Evolutionary conservation across 2,888 invertebrate genomes (phyloP).

Genomic region (Cataglyphis altisquamis): DNA sequence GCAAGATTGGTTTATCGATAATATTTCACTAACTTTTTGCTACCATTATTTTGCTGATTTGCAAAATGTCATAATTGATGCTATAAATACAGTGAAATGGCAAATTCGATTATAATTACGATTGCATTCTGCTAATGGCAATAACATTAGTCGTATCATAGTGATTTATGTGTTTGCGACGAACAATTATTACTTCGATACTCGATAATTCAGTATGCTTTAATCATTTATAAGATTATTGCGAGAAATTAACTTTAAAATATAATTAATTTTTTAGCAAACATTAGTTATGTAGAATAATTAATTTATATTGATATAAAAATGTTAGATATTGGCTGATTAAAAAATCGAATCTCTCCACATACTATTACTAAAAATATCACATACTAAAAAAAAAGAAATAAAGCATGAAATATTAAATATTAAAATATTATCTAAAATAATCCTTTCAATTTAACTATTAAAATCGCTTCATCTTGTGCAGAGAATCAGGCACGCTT

Average conservation of each 20-base stretch:
- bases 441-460: background rate
- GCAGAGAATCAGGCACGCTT: background rate
- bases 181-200: conserved; percentile 16
- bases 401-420: background rate
- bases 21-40: conserved; percentile 41
- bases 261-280: background rate
- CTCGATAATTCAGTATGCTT: background rate
- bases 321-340: background rate
- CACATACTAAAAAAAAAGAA: background rate
- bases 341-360: background rate
- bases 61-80: conserved; percentile 65
- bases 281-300: background rate
- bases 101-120: conserved; percentile 60
- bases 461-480: background rate
- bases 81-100: conserved; percentile 61
- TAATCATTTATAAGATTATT: background rate
- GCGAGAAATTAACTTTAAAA: background rate
- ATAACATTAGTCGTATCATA: conserved; percentile 60
- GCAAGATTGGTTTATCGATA: conserved; percentile 49
- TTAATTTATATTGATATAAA: background rate
- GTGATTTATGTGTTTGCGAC: conserved; percentile 33
- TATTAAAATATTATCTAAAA: background rate
- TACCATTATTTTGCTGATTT: conserved; percentile 58
- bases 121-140: conserved; percentile 60
- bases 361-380: background rate